These are phyloP conservation scores for Portevinia maculata DNA, from an alignment of 2,888 invertebrate genomes.

Conservation along the genomic window DNA sequence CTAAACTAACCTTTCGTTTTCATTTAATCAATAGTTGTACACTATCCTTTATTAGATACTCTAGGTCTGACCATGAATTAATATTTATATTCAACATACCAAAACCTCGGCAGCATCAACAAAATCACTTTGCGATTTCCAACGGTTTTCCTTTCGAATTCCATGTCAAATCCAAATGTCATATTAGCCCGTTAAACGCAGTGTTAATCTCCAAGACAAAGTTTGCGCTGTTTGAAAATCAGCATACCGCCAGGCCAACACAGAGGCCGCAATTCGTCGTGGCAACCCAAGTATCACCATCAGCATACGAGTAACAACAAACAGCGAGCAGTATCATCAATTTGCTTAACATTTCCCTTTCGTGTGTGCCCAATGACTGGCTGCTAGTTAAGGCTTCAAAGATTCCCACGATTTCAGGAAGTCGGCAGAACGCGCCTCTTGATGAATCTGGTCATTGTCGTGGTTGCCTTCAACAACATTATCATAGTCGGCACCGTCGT, in stretches of 20 bases:
- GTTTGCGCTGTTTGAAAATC: not conserved
- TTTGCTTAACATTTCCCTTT: conserved; percentile 39
- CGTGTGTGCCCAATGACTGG: not conserved
- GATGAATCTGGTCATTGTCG: conserved; percentile 33
- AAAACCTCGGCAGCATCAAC: not conserved
- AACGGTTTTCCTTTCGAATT: conserved; percentile 3
- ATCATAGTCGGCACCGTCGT: not conserved
- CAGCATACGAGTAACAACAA: not conserved
- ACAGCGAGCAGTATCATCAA: no score
- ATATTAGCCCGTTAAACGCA: conserved; percentile 32
- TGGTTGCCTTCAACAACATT: conserved; percentile 9
- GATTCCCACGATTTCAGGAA: conserved; percentile 35
- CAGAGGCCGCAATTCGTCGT: not conserved
- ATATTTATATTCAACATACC: not conserved
- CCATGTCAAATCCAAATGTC: conserved; percentile 27
- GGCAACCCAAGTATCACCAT: not conserved
- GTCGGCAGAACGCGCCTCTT: conserved; percentile 42
- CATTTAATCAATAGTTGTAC: no score
- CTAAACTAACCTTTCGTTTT: no score
- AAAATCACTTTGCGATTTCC: not conserved
- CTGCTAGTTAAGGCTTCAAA: not conserved
- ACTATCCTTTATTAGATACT: no score
- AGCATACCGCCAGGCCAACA: not conserved
- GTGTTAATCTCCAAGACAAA: conserved; percentile 11
- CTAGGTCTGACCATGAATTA: no score